These are phyloP conservation scores for Crotalus helleri DNA, from an alignment of 2,113 vertebrate species.

Conservation along the genomic window DNA sequence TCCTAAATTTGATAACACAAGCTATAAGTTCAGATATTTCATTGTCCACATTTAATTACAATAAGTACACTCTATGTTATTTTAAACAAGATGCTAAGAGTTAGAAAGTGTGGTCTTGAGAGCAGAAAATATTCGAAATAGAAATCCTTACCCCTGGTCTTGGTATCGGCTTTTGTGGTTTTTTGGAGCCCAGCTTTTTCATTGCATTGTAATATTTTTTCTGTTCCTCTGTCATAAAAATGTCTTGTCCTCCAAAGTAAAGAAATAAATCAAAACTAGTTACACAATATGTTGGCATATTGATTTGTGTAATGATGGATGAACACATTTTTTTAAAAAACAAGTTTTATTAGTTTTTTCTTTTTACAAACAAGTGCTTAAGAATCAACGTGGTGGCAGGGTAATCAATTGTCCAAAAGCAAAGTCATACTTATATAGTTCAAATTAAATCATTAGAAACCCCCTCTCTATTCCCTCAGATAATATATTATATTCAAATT, in stretches of 20 bases:
- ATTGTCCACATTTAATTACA: neutral
- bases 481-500: no score
- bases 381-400: no score
- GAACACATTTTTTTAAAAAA: no score
- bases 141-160: slow-evolving; percentile 73
- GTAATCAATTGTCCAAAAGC: no score
- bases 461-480: no score
- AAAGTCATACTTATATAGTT: no score
- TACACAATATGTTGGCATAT: slow-evolving; percentile 49
- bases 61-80: neutral
- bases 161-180: slow-evolving; percentile 82
- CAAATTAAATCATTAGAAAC: no score
- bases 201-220: slow-evolving; percentile 85
- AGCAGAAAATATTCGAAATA: slow-evolving; percentile 16
- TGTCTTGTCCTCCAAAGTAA: slow-evolving; percentile 84
- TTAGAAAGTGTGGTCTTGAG: neutral
- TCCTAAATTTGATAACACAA: neutral
- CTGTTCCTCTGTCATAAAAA: slow-evolving; percentile 86
- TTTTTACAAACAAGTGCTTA: no score
- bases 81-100: slow-evolving; percentile 6
- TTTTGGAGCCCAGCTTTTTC: slow-evolving; percentile 84
- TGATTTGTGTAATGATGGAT: neutral
- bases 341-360: no score
- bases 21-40: slow-evolving; percentile 4
- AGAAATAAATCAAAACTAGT: slow-evolving; percentile 65